Base-by-base conservation (phyloP, 2,888 invertebrate genomes). In the Cybosia mesomella region DNA sequence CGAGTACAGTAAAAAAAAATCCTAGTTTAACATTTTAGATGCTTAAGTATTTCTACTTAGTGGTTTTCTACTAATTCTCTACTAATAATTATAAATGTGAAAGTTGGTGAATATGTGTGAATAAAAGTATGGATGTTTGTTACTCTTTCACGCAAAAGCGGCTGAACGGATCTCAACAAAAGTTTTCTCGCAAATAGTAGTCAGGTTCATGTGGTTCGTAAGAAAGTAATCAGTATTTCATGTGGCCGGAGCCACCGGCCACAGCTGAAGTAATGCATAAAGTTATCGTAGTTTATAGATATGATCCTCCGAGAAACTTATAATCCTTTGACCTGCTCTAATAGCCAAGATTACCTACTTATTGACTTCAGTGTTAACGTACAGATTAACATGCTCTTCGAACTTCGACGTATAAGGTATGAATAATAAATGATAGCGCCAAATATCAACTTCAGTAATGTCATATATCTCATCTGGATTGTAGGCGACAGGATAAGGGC, bases 241-340 rank as follows among this genome's bases (percentile, higher is more conserved):
- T 4, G 4, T 43, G 18, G 43, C 18, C 5, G 39, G 15, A 39
- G 18, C 18, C 43, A 43, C 3, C 1, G 39, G 3, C 13, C 15
- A 39, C 39, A 2, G 15, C 43, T 18, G 28, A n/a, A n/a, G 28
- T 28, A 28, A 2, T 28, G 28, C 5, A 28, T 28, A 43, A 43
- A 43, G 18, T 43, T 18, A 18, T 43, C 18, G 0, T 66, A 34
- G 36, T 57, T 63, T 28, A 66, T 70, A 43, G 18, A 66, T 49
- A 28, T 58, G 8, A 64, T 64, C 65, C 67, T 63, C 64, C n/a
- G 21, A 13, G 54, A 64, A 53, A 67, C 66, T 55, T 70, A 66
- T n/a, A 54, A 36, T 54, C 49, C 65, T 62, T 66, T 68, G 69
- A 71, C 59, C 53, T 43, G 58, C 53, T 65, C 58, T 34, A 66